These are phyloP conservation scores for Aphelenchoides fujianensis DNA, from an alignment of 1,140 invertebrate genomes.

Conservation along the genomic window DNA sequence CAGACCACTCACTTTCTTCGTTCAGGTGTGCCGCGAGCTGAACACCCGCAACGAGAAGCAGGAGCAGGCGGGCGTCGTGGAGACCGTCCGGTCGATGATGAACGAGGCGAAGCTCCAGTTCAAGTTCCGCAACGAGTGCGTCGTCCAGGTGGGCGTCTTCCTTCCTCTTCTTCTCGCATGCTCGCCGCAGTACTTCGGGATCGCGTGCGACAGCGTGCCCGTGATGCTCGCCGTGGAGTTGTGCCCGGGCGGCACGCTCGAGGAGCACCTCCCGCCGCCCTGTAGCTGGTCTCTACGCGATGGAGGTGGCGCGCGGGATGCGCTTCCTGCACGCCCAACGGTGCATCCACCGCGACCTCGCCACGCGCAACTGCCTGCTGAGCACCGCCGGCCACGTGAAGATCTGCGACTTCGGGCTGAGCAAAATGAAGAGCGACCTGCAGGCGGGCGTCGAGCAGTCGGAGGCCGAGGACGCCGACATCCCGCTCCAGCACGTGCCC, in stretches of 20 bases:
- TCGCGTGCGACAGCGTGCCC: slow-evolving; percentile 32
- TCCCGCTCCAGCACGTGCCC: too few relatives aligned
- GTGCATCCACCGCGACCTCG: slow-evolving; percentile 76
- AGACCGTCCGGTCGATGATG: slow-evolving; percentile 23
- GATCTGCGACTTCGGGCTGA: slow-evolving; percentile 89
- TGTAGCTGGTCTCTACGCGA: slow-evolving; percentile 18
- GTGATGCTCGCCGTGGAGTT: slow-evolving; percentile 41
- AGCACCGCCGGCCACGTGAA: slow-evolving; percentile 82
- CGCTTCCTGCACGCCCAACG: slow-evolving; percentile 62
- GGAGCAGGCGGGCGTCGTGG: background rate
- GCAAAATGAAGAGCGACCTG: slow-evolving; percentile 64
- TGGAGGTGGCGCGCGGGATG: slow-evolving; percentile 35
- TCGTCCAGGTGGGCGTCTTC: slow-evolving; percentile 12
- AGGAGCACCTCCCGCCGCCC: slow-evolving; percentile 31
- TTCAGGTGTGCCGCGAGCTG: background rate
- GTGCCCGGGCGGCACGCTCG: slow-evolving; percentile 38
- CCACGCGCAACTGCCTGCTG: slow-evolving; percentile 81
- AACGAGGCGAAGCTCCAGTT: slow-evolving; percentile 33
- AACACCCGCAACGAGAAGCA: background rate
- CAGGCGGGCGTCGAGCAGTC: slow-evolving; percentile 8
- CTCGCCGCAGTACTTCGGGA: slow-evolving; percentile 31
- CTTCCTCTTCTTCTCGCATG: background rate
- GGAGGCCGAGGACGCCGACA: slow-evolving; percentile 16
- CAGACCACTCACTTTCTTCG: too few relatives aligned
- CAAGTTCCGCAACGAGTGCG: too few relatives aligned